Conservation (phyloP, 2,888 invertebrate species). For the Teleiodes luculella region DNA sequence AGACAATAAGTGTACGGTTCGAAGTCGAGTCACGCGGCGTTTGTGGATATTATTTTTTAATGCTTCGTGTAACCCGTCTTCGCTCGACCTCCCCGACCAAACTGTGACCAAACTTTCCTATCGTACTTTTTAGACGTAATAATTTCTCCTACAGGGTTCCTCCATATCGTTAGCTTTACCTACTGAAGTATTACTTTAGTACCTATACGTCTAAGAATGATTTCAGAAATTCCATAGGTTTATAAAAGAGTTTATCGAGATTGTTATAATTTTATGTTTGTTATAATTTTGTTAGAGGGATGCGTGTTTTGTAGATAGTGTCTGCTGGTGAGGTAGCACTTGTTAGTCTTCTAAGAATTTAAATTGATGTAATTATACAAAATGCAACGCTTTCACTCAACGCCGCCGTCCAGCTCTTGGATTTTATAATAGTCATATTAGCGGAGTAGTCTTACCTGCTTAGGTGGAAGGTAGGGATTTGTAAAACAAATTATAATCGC, state of each 20-base stretch:
- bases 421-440: slow-evolving; percentile 17
- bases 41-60: slow-evolving; percentile 55
- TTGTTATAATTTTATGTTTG: slow-evolving; percentile 43
- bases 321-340: slow-evolving; percentile 22
- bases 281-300: slow-evolving; percentile 24
- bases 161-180: slow-evolving; percentile 78
- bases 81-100: slow-evolving; percentile 59
- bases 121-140: slow-evolving; percentile 56
- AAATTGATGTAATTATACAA: slow-evolving; percentile 18
- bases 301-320: slow-evolving; percentile 20
- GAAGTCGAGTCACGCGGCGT: slow-evolving; percentile 55
- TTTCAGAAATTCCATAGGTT: slow-evolving; percentile 67
- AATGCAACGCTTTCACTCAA: slow-evolving; percentile 44
- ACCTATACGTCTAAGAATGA: slow-evolving; percentile 54
- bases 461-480: background rate
- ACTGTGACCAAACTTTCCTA: slow-evolving; percentile 69
- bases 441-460: slow-evolving; percentile 4
- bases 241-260: slow-evolving; percentile 44
- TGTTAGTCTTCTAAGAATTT: slow-evolving; percentile 21
- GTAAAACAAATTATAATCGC: background rate
- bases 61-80: slow-evolving; percentile 55
- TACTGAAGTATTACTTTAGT: slow-evolving; percentile 73
- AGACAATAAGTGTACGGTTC: slow-evolving; percentile 67
- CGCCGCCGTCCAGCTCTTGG: slow-evolving; percentile 48
- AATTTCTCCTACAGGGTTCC: slow-evolving; percentile 75